Evolutionary conservation across 2,797 vertebrate genomes (phyloP).

Genomic region (Sebastes itinus): DNA sequence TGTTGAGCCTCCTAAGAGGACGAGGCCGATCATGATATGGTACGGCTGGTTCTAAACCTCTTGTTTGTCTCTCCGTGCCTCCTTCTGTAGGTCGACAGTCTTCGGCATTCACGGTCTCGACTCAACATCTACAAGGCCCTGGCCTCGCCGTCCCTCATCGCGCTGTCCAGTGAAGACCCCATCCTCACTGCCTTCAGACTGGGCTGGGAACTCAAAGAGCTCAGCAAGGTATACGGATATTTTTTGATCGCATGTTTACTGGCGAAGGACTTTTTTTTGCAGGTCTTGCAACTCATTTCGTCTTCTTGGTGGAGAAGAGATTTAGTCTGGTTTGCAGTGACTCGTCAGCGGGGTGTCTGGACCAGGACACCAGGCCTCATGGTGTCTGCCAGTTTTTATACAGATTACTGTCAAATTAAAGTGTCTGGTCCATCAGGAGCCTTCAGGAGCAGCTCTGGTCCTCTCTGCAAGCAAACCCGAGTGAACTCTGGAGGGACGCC

Average conservation of each 20-base stretch:
- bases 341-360: neutral
- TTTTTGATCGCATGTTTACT: too few species aligned
- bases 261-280: neutral
- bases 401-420: slow-evolving; percentile 11
- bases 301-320: neutral
- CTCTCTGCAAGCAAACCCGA: neutral
- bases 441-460: neutral
- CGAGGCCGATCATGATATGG: neutral
- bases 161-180: slow-evolving; percentile 95
- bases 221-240: slow-evolving; percentile 84
- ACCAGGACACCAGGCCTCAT: neutral
- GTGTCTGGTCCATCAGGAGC: neutral
- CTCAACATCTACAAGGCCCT: slow-evolving; percentile 97
- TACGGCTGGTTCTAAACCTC: neutral
- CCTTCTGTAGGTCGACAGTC: slow-evolving; percentile 86
- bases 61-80: neutral
- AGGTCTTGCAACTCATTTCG: too few species aligned
- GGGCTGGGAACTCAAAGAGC: slow-evolving; percentile 97
- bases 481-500: neutral
- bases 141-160: slow-evolving; percentile 95
- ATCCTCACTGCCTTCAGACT: slow-evolving; percentile 95
- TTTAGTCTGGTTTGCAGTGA: neutral
- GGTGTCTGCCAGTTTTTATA: neutral
- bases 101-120: slow-evolving; percentile 92
- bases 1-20: too few species aligned